These are phyloP conservation scores for Notodonta dromedarius DNA, from an alignment of 2,888 invertebrate genomes.

Conservation along the genomic window DNA sequence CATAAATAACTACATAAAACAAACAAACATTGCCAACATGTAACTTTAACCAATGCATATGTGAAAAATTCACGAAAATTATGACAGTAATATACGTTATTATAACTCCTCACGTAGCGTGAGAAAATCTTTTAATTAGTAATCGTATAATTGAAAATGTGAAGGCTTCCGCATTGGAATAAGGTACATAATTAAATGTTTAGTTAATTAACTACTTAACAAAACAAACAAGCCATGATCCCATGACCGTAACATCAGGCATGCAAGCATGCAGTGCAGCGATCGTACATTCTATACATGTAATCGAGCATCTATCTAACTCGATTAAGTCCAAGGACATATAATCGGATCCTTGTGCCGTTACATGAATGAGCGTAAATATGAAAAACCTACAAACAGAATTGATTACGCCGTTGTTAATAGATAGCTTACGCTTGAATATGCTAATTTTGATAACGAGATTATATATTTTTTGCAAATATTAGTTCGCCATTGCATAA, in stretches of 20 bases:
- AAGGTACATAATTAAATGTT: not conserved
- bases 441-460: not conserved
- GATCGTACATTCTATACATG: constrained; percentile 21
- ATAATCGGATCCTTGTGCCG: constrained; percentile 20
- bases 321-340: constrained; percentile 46
- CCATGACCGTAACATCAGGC: constrained; percentile 35
- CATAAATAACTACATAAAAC: too few relatives aligned
- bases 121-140: not conserved
- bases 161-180: not conserved
- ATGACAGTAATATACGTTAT: not conserved
- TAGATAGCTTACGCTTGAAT: constrained; percentile 16
- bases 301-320: constrained; percentile 12
- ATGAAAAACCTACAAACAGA: constrained; percentile 22
- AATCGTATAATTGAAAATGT: not conserved
- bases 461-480: not conserved
- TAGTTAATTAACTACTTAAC: not conserved
- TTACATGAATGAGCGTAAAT: constrained; percentile 14
- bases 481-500: not conserved
- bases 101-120: not conserved
- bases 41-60: too few relatives aligned
- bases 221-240: constrained; percentile 27
- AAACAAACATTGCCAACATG: too few relatives aligned
- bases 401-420: constrained; percentile 23
- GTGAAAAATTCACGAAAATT: not conserved
- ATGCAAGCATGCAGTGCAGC: constrained; percentile 24